These are phyloP conservation scores for Neoniphon sammara DNA, from an alignment of 2,797 vertebrate genomes.

Conservation along the genomic window DNA sequence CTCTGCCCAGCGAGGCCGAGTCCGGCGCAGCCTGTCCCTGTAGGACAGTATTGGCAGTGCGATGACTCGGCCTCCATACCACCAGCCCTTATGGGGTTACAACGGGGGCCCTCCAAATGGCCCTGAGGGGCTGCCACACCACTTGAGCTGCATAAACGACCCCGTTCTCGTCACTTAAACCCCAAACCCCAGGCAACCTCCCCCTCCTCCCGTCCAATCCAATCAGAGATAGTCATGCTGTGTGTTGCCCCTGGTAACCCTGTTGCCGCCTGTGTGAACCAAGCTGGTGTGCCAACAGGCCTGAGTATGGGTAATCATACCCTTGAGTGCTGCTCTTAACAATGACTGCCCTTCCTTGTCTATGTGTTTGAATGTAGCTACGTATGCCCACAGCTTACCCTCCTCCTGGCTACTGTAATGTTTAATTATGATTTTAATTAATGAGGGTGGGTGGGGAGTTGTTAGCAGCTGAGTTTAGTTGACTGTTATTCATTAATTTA, in stretches of 20 bases:
- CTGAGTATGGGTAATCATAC: conserved; percentile 67
- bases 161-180: conserved; percentile 70
- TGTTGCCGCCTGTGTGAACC: conserved; percentile 46
- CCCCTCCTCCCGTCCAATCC: conserved; percentile 66
- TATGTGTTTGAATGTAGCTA: conserved; percentile 54
- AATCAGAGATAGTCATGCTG: conserved; percentile 69
- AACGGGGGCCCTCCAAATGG: conserved; percentile 32
- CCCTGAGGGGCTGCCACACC: conserved; percentile 53
- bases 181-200: conserved; percentile 39
- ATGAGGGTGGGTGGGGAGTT: conserved; percentile 55
- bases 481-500: conserved; percentile 68
- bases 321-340: conserved; percentile 71
- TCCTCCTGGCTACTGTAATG: conserved; percentile 70
- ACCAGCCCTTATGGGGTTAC: conserved; percentile 47
- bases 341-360: conserved; percentile 68
- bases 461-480: conserved; percentile 58
- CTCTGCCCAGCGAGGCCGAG: conserved; percentile 45
- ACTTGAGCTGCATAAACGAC: conserved; percentile 71
- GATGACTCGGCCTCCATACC: conserved; percentile 35
- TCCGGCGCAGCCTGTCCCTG: conserved; percentile 60
- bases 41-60: conserved; percentile 62
- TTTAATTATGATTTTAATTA: conserved; percentile 80
- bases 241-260: conserved; percentile 70
- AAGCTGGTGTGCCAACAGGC: conserved; percentile 58
- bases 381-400: conserved; percentile 45